A percentile compares a stretch with the other conserved stretches of the same genome.
phyloP scores from a whole-genome alignment of 2,113 vertebrate genomes.

The Piaya cayana region DNA sequence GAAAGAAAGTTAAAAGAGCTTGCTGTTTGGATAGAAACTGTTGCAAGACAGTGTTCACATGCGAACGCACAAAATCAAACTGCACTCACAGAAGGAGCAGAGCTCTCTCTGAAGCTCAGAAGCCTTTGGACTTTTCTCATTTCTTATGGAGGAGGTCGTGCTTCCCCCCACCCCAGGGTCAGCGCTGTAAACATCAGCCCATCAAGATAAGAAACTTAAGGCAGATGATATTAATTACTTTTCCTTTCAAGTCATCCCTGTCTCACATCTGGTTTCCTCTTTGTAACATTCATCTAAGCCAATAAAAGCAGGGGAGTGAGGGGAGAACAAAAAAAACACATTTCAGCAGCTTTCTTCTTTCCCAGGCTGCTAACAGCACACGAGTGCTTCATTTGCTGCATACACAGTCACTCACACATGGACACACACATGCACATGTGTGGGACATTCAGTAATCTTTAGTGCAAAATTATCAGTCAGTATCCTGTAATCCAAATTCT shows the following conservation, averaged over 20 bases:
- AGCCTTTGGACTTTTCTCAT: conserved; percentile 51
- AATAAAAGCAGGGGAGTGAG: conserved; percentile 74
- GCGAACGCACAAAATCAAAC: background rate
- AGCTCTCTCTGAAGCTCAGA: background rate
- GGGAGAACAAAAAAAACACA: background rate
- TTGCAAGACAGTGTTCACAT: background rate
- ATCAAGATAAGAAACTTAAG: conserved; percentile 81
- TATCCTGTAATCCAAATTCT: background rate
- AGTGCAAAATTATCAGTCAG: background rate
- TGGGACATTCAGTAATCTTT: background rate
- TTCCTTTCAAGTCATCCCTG: conserved; percentile 77
- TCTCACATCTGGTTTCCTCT: conserved; percentile 81
- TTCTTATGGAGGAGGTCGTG: conserved; percentile 62
- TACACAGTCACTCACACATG: background rate
- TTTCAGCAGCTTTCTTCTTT: conserved; percentile 34
- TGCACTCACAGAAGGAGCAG: background rate
- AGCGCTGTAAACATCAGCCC: conserved; percentile 62
- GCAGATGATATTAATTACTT: conserved; percentile 85
- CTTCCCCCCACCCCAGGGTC: conserved; percentile 67
- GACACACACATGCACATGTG: background rate
- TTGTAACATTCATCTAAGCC: conserved; percentile 71
- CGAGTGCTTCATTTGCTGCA: background rate
- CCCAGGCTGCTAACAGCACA: background rate
- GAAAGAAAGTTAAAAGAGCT: background rate
- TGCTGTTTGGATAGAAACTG: background rate